phyloP scores from a whole-genome alignment of 1,140 invertebrate genomes.

The Zaprionus africanus region DNA sequence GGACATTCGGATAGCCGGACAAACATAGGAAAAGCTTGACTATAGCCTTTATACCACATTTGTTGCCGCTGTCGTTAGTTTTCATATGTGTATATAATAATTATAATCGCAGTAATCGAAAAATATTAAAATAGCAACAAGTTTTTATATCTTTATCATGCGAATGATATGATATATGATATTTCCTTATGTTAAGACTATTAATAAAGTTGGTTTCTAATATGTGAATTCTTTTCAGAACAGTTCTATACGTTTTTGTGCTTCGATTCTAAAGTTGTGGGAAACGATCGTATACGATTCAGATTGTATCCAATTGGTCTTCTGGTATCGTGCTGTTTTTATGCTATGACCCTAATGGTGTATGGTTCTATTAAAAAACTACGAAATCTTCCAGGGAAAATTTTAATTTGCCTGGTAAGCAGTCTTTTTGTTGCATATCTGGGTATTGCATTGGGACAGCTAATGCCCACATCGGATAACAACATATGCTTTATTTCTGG shows the following conservation, averaged over 20 bases:
- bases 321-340: constrained; percentile 86
- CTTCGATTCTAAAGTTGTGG: constrained; percentile 74
- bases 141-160: too few species aligned
- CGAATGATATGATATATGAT: too few species aligned
- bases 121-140: too few species aligned
- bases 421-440: constrained; percentile 87
- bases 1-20: too few species aligned
- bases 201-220: not conserved
- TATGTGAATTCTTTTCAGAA: constrained; percentile 50
- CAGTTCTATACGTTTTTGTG: constrained; percentile 77
- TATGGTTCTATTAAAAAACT: constrained; percentile 87
- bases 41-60: too few species aligned
- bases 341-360: constrained; percentile 87
- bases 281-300: constrained; percentile 71
- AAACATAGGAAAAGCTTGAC: too few species aligned
- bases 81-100: too few species aligned
- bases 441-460: constrained; percentile 86
- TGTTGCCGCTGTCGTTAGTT: too few species aligned
- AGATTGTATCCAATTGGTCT: constrained; percentile 77
- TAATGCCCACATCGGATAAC: constrained; percentile 75
- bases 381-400: constrained; percentile 89
- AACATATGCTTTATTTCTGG: constrained; percentile 72
- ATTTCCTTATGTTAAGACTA: too few species aligned
- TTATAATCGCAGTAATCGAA: too few species aligned
- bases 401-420: constrained; percentile 88